Percentiles rank a stretch among this genome's conserved stretches.
Conservation (phyloP, 2,797 vertebrate genomes). For the Agapornis canus region DNA sequence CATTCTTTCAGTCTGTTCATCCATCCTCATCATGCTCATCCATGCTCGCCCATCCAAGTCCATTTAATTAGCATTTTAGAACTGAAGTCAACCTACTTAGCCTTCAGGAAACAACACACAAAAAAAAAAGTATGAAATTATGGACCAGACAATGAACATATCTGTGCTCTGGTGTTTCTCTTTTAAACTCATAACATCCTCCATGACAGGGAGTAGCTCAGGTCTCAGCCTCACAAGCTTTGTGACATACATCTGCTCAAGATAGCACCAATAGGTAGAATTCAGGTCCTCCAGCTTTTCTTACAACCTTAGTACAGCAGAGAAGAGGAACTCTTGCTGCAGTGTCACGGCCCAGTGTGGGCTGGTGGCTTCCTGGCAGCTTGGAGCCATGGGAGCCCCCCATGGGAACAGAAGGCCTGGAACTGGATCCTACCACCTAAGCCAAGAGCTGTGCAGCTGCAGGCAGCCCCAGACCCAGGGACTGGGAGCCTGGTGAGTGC, state of each 20-base stretch:
- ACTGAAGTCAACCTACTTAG: neutral
- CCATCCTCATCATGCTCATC: no score
- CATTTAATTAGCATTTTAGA: neutral
- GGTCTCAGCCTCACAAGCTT: neutral
- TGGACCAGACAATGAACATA: neutral
- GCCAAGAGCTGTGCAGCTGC: neutral
- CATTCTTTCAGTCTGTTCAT: neutral
- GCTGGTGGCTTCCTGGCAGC: neutral
- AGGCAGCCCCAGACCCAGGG: rapidly evolving
- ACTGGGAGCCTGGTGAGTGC: neutral
- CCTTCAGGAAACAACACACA: neutral
- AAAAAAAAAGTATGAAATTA: neutral
- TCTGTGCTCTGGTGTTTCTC: neutral
- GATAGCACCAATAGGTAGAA: neutral
- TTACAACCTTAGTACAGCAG: neutral
- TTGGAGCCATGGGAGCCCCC: neutral
- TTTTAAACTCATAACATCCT: neutral
- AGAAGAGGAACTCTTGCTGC: neutral
- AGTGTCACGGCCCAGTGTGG: neutral
- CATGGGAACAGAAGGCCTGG: neutral
- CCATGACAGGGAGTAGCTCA: neutral
- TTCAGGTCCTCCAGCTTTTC: neutral
- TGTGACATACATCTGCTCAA: neutral
- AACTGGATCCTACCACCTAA: rapidly evolving
- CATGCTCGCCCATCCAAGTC: neutral